Percentiles rank a stretch among this genome's conserved stretches.
These are phyloP conservation scores for Whitmania pigra DNA, from an alignment of 1,140 invertebrate genomes.

Conservation along the genomic window DNA sequence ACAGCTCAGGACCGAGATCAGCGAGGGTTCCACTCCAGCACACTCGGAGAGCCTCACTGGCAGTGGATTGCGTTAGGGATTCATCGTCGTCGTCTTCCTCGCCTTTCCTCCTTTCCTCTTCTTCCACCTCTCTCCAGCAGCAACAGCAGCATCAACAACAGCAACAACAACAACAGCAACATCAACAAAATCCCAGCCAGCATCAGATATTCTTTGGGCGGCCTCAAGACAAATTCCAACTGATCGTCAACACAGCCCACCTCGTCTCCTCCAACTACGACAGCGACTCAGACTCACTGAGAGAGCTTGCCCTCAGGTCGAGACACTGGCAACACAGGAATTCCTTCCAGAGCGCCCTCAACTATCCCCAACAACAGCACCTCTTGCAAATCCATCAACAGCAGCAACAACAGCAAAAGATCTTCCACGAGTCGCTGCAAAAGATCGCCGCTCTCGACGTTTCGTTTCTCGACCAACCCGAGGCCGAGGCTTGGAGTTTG, in stretches of 20 bases:
- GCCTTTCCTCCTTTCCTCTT: no score
- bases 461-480: conserved; percentile 53
- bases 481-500: conserved; percentile 80
- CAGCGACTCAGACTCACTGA: background rate
- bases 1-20: background rate
- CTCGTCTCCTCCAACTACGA: no score
- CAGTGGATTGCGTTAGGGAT: background rate
- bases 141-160: background rate
- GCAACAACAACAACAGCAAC: no score
- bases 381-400: conserved; percentile 28
- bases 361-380: background rate
- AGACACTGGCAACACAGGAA: background rate
- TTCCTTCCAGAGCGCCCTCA: background rate
- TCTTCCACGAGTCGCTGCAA: conserved; percentile 37
- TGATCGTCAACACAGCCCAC: no score
- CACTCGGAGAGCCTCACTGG: background rate
- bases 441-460: conserved; percentile 44
- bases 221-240: no score
- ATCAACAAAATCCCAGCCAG: no score
- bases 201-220: no score
- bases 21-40: background rate
- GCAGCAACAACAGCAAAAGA: conserved; percentile 43
- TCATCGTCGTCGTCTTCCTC: background rate
- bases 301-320: background rate
- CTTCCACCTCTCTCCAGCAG: background rate